Conservation (phyloP, 37 sponge, comb jelly and placozoan species). For the Aphrocallistes beatrix region DNA sequence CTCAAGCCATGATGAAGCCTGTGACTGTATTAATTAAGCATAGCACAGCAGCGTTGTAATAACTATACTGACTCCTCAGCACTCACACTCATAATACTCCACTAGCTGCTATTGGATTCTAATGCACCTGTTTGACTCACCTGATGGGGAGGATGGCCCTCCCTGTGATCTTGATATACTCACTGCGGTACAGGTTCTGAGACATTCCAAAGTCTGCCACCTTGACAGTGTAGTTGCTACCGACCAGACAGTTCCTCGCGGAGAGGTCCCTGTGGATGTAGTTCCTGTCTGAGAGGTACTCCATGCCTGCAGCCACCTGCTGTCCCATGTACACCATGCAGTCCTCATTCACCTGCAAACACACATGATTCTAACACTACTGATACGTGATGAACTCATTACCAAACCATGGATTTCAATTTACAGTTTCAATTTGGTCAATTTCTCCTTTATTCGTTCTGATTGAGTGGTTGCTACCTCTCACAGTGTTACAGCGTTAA, state of each 20-base stretch:
- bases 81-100: neutral
- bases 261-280: conserved; percentile 68
- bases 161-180: conserved; percentile 43
- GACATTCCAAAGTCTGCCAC: conserved; percentile 64
- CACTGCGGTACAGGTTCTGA: conserved; percentile 51
- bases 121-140: neutral
- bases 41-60: no score
- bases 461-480: no score
- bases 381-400: no score
- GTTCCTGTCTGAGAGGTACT: conserved; percentile 51
- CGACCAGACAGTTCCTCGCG: conserved; percentile 62
- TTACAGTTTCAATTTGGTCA: no score
- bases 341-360: neutral
- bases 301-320: conserved; percentile 70
- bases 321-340: conserved; percentile 59
- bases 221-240: conserved; percentile 36
- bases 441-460: no score
- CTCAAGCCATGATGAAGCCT: no score
- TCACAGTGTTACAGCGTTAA: no score
- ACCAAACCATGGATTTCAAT: no score
- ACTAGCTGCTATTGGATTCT: neutral
- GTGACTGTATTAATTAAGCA: no score
- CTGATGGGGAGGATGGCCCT: conserved; percentile 42
- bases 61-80: no score
- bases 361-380: neutral